phyloP scores from a whole-genome alignment of 2,113 vertebrate species.

The Platycercus adscitus region DNA sequence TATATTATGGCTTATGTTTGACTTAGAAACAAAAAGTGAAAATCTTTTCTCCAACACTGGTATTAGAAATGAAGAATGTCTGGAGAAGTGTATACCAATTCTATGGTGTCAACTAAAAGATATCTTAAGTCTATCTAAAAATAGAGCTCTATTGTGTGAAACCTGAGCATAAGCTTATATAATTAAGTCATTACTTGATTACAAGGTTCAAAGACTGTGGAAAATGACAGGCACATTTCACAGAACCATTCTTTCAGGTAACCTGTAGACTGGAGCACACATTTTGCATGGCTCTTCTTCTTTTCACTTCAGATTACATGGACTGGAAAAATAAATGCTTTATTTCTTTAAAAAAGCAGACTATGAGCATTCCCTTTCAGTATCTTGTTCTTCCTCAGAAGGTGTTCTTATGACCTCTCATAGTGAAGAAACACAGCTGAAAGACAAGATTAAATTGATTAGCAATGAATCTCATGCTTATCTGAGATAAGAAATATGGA shows the following conservation, averaged over 20 bases:
- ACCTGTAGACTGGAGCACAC: neutral
- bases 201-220: neutral
- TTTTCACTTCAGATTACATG: neutral
- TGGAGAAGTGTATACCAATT: neutral
- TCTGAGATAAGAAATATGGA: neutral
- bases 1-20: rapidly evolving
- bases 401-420: neutral
- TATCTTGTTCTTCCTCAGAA: neutral
- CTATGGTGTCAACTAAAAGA: neutral
- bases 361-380: neutral
- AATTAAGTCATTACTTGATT: neutral
- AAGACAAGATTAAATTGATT: neutral
- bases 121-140: neutral
- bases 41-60: neutral
- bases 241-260: neutral
- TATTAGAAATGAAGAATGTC: neutral
- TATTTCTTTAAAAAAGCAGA: neutral
- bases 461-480: neutral
- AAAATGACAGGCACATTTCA: neutral
- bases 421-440: neutral
- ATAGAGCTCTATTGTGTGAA: neutral
- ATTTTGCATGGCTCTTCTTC: neutral
- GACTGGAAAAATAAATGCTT: neutral
- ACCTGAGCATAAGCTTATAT: neutral
- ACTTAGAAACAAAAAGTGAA: neutral